Base-by-base conservation (phyloP, 2,797 vertebrate species). In the Aselliscus stoliczkanus region DNA sequence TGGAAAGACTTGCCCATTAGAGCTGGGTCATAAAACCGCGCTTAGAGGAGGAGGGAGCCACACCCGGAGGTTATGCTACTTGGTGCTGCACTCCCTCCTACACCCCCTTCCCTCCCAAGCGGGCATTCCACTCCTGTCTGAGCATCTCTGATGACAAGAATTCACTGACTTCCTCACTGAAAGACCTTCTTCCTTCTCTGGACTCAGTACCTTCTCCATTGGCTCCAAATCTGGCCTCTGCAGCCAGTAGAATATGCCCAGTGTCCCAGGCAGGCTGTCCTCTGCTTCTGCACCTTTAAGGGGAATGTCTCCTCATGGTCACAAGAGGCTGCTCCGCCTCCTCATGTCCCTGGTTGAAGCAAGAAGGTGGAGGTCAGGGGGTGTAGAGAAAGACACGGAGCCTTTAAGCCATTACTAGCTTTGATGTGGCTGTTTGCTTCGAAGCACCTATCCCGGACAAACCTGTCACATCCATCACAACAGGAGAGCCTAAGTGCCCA, bases 41-140 rank as follows among this genome's bases (percentile, higher is more conserved):
- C 4, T 17, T 11, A 17, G 70, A 60, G 82, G 21, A 50, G 10
- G 4, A 15, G 42, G 11, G 18, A 44, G 14, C 4, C 56, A 9
- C 9, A 20, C 54, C 23, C 25, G 14, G 50, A 60, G 62, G 42
- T 4, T 17, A 21, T 44, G 4, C 21, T 25, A 25, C n/a, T 11
- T 44, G 52, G 9, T 10, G 54, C 39, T 37, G n/a, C 14, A 25
- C 37, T 1, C 52, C 23, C 2, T 31, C 23, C 34, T 64, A 39
- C 4, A 0, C 21, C 2, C 42, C 52, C 50, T 0, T 13, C 50
- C n/a, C n/a, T n/a, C n/a, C 29, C 29, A 42, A 20, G 13, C 0
- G 31, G 64, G 18, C 25, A 15, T 7, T 60, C 27, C 31, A 3
- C 21, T 50, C 21, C 62, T 44, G 9, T 4, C 4, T 1, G 37